Evolutionary conservation across 1,140 invertebrate species (phyloP).

Genomic region (Schlechtendalia chinensis): DNA sequence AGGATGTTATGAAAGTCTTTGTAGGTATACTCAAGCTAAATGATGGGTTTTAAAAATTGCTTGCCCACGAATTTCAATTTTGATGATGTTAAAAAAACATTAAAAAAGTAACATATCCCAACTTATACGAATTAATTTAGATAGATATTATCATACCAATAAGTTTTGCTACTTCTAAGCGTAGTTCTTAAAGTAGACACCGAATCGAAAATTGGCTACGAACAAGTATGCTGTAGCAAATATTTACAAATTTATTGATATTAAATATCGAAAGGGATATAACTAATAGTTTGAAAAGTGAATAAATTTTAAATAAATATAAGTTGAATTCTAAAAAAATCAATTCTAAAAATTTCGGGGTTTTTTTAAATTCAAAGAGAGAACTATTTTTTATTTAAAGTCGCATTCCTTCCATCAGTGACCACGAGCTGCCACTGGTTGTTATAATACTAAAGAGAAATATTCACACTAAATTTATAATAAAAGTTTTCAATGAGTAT

Average conservation of each 20-base stretch:
- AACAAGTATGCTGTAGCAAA: neutral
- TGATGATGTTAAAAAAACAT: neutral
- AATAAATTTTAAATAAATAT: neutral
- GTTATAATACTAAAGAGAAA: no score
- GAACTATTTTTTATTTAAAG: no score
- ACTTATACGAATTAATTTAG: neutral
- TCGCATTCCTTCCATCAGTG: no score
- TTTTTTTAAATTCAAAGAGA: no score
- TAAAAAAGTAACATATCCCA: neutral
- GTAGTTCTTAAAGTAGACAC: neutral
- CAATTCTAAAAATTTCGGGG: no score
- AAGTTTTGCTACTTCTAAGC: neutral
- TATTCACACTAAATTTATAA: no score
- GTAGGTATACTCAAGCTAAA: conserved; percentile 3
- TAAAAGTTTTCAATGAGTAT: no score
- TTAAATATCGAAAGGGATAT: conserved; percentile 7
- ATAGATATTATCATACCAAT: neutral
- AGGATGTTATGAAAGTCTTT: neutral
- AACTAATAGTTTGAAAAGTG: neutral
- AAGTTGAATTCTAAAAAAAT: neutral
- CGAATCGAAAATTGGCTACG: no score
- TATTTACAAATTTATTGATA: neutral
- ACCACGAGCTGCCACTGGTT: no score
- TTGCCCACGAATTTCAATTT: neutral
- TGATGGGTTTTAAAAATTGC: neutral